Base-by-base conservation (phyloP, 2,113 vertebrate species). In the Vireo altiloquus region DNA sequence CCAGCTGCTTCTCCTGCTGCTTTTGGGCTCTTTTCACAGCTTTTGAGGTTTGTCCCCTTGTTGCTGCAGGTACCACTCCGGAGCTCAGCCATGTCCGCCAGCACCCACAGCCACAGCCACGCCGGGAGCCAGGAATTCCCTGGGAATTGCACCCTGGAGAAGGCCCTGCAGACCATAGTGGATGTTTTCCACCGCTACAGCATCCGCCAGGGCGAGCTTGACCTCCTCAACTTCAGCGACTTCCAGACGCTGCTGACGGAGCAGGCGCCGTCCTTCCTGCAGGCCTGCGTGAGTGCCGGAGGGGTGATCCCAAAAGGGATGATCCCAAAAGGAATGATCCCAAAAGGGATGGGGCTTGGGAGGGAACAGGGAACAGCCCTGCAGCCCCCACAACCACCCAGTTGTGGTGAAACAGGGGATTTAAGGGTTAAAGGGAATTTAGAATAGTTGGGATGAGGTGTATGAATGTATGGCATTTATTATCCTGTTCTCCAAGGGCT, bases 171-270 rank as follows among this genome's bases (percentile, higher is more conserved):
- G 1, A 7, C 7, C 7, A 3, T 93, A 0, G 86, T 97, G 60
- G 5, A 66, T 0, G 2, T 57, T 57, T 97, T 7, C 68, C 96
- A 97, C 30, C 78, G 8, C 0, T 94, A 94, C 86, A 87, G 92
- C 71, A 6, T 3, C 56, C 61, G 68, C 3, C 2, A n/a, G 11
- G 31, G 31, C 0, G 0, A 78, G 0, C 0, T 11, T 0, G 95
- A 97, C 54, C 0, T 3, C 17, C 91, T 97, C 23, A 87, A 0
- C 90, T 1, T 9, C 35, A 1, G 0, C 0, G 93, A 91, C 0
- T 63, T 97, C 56, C 2, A 1, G 0, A 46, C 11, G 0, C 22
- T 97, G 52, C 23, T 97, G 71, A 35, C 0, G 0, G 83, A 95
- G 47, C 68, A 92, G 69, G 90, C 86, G 8, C 65, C 89, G 1